Percentiles rank a stretch among this genome's conserved stretches.
Evolutionary conservation across 2,113 vertebrate species (phyloP).

Genomic region (Xiphorhynchus elegans): DNA sequence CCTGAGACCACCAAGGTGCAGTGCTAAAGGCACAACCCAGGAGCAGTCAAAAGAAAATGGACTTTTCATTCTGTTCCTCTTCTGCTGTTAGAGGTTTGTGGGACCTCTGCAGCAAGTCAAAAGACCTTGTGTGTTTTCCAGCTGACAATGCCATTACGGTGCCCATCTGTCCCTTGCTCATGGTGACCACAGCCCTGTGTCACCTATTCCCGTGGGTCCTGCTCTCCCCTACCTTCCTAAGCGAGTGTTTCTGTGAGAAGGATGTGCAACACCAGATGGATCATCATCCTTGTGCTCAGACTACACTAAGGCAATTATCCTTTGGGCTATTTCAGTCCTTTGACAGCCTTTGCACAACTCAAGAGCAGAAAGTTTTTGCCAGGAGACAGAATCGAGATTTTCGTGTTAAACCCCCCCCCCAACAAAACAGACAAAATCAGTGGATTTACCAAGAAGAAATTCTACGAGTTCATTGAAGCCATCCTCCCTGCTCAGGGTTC

Average conservation of each 20-base stretch:
- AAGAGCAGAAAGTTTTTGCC: neutral
- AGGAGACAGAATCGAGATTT: neutral
- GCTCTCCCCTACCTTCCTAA: neutral
- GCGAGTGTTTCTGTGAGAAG: neutral
- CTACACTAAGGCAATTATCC: neutral
- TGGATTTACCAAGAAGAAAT: neutral
- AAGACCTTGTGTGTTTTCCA: neutral
- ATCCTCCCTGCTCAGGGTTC: neutral
- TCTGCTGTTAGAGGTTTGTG: neutral
- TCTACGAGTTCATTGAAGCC: neutral
- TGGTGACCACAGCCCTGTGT: rapidly evolving
- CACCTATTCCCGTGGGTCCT: neutral
- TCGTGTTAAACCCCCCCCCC: neutral
- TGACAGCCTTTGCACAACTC: neutral
- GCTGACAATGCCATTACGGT: neutral
- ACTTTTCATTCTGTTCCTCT: neutral
- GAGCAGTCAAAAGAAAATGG: neutral
- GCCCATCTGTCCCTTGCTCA: neutral
- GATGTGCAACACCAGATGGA: neutral
- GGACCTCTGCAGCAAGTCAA: neutral
- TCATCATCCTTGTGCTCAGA: neutral
- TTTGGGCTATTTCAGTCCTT: constrained; percentile 2
- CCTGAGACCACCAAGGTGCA: neutral
- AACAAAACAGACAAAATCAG: neutral
- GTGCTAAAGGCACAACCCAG: neutral